Evolutionary conservation across 1,140 invertebrate species (phyloP), one percentile per base, ranked within the genome.

Genomic region (Drosophila tsacasi): DNA sequence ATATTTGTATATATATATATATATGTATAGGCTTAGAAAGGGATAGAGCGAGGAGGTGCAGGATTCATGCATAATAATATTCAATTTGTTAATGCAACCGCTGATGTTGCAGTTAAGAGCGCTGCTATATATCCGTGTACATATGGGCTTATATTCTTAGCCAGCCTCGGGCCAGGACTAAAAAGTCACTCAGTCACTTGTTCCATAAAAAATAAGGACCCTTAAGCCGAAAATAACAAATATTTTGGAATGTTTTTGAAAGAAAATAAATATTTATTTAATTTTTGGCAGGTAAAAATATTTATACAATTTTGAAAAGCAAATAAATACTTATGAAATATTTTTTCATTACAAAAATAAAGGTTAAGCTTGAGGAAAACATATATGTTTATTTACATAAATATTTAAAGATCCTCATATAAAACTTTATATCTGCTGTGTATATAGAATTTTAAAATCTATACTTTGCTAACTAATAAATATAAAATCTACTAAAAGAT

Each of bases 51-150:
- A 46, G 23, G 42, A 46, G 23, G 30, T 9, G 39, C 52, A 35
- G 57, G 68, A 71, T 37, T 73, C 80, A 80, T 87, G 83, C 79
- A 86, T 86, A 82, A 82, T 85, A 81, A 82, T 85, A 81, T 78
- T 65, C 61, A 54, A 80, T 80, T 80, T 76, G 19, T 69, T 69
- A 76, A 71, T 80, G 77, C 62, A 49, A 57, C 54, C 54, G 54
- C 54, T 25, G 54, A 65, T 42, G 61, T 35, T 39, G 54, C 54
- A 39, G 21, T 39, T 25, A 25, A 35, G 21, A 17, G 32, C 7
- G 49, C 32, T 32, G 49, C 32, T 32, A 66, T 66, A 67, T 66
- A 63, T 47, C 30, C 35, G n/a, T 35, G 30, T 13, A 32, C n/a
- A 30, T 46, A 25, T 21, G 32, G 15, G 15, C 19, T 19, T 32